A percentile compares a stretch with the other conserved stretches of the same genome.
Evolutionary conservation across 2,888 invertebrate genomes (phyloP).

Genomic region (Eupithecia centaureata): DNA sequence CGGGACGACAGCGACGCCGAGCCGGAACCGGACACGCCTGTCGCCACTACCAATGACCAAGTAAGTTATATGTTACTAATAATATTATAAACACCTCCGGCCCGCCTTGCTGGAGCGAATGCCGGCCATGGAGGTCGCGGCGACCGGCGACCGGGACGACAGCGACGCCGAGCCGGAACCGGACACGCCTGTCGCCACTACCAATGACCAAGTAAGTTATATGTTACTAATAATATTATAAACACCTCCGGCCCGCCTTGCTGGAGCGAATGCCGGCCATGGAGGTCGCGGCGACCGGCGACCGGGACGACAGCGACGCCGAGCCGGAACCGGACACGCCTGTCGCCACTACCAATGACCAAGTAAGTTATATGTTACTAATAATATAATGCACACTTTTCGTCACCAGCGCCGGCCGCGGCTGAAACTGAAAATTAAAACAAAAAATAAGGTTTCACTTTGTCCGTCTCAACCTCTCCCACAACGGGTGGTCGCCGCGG

Average conservation of each 20-base stretch:
- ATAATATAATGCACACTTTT: constrained; percentile 89
- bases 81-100: constrained; percentile 88
- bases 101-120: constrained; percentile 97
- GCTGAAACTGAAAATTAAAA: too few species aligned
- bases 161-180: constrained; percentile 47
- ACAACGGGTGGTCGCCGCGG: too few species aligned
- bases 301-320: constrained; percentile 60
- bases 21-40: constrained; percentile 42
- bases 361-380: constrained; percentile 54
- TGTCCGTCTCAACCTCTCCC: too few species aligned
- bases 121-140: constrained; percentile 92
- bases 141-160: constrained; percentile 68
- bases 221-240: constrained; percentile 82
- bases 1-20: constrained; percentile 58
- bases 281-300: constrained; percentile 76
- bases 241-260: constrained; percentile 90
- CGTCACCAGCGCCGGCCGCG: too few species aligned
- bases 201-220: constrained; percentile 56
- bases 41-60: constrained; percentile 55
- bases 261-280: constrained; percentile 99
- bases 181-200: constrained; percentile 45
- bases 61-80: constrained; percentile 53
- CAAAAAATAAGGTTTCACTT: too few species aligned
- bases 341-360: constrained; percentile 52
- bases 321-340: constrained; percentile 44